phyloP scores from a whole-genome alignment of 2,888 invertebrate genomes.

The Drosophila mulleri region DNA sequence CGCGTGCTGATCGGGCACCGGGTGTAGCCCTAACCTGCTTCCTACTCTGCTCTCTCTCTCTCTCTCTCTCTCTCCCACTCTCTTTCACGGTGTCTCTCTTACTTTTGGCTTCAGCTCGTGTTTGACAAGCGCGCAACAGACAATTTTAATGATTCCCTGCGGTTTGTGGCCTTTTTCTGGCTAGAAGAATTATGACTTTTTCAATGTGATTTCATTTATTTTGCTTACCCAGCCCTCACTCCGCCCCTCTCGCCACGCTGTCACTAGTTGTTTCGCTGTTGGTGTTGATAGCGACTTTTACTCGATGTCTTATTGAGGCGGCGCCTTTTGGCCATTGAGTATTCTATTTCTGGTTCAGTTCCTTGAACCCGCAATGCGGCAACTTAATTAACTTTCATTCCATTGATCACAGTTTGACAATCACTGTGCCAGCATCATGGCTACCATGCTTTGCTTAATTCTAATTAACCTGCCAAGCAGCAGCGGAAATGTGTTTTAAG shows the following conservation, averaged over 20 bases:
- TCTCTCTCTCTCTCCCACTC: background rate
- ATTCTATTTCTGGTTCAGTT: constrained; percentile 57
- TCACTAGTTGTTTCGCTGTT: constrained; percentile 56
- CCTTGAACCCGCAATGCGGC: constrained; percentile 63
- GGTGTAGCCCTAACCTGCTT: constrained; percentile 22
- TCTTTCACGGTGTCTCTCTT: background rate
- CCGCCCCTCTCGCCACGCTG: background rate
- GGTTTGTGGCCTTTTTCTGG: constrained; percentile 55
- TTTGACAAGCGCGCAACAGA: constrained; percentile 77
- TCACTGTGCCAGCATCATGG: constrained; percentile 10
- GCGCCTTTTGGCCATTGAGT: constrained; percentile 57
- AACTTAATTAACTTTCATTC: constrained; percentile 77
- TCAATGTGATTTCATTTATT: constrained; percentile 78
- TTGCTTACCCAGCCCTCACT: constrained; percentile 28
- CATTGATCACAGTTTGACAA: constrained; percentile 46
- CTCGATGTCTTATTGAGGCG: constrained; percentile 46
- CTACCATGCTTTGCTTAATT: background rate
- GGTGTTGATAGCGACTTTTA: constrained; percentile 76
- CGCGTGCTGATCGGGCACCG: constrained; percentile 71
- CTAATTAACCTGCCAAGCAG: constrained; percentile 6
- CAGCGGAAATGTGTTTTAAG: constrained; percentile 45
- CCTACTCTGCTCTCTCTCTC: background rate
- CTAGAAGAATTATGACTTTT: constrained; percentile 76
- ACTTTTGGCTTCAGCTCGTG: constrained; percentile 42
- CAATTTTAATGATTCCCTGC: constrained; percentile 77